Evolutionary conservation across 2,797 vertebrate genomes (phyloP).

Genomic region (Hapalemur alaotrensis): DNA sequence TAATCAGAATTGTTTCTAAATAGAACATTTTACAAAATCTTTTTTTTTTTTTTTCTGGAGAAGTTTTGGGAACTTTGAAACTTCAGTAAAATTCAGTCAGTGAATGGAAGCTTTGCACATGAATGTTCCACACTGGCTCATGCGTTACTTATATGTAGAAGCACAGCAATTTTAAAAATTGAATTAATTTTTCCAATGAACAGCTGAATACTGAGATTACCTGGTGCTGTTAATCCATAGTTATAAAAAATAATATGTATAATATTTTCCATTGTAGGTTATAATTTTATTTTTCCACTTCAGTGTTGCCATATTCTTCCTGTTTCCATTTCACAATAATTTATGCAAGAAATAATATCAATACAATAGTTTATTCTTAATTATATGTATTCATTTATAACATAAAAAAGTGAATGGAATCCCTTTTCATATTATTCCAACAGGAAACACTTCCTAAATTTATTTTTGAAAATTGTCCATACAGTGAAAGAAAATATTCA

Average conservation of each 20-base stretch:
- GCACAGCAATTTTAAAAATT: background rate
- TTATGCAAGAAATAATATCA: background rate
- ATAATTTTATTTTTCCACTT: background rate
- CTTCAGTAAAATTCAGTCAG: background rate
- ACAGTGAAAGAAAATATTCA: background rate
- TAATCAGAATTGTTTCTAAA: constrained; percentile 70
- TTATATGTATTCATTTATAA: background rate
- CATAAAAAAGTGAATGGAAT: background rate
- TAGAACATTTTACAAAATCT: constrained; percentile 50
- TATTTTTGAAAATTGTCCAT: background rate
- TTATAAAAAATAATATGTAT: background rate
- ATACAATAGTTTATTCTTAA: background rate
- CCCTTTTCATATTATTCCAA: background rate
- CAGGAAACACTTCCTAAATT: too few species aligned
- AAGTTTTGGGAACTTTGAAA: constrained; percentile 59
- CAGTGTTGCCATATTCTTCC: background rate
- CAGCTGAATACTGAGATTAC: background rate
- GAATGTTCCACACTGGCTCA: background rate
- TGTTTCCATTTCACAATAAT: background rate
- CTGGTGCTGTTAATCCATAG: background rate
- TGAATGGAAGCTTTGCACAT: background rate
- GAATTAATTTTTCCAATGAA: background rate
- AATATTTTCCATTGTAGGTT: background rate
- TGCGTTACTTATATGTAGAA: background rate
- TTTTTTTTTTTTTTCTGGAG: background rate